Base-by-base conservation (phyloP, 2,113 vertebrate species). In the Rana temporaria region DNA sequence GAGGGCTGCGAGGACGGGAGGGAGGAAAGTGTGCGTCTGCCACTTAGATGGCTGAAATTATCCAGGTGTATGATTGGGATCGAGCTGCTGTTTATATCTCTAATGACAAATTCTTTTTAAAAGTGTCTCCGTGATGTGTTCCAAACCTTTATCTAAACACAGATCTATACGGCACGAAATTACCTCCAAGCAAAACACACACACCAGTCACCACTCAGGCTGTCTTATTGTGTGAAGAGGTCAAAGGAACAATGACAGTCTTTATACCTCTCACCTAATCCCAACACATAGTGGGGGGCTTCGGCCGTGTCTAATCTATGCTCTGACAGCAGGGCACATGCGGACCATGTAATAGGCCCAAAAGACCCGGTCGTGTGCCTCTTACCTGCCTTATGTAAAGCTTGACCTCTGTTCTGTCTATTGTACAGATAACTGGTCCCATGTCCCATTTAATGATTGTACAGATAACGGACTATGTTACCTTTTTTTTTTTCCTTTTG, bases 41-140 rank as follows among this genome's bases (percentile, higher is more conserved):
- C 79, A 82, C 65, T 82, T 65, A 73, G 69, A 73, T 66, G 79
- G 22, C 48, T 82, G 79, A 62, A 82, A 82, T 82, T 82, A 82
- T 66, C 79, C 79, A 73, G 79, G 69, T 82, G 69, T 73, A 82
- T 82, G 79, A 82, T 82, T 82, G 79, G 79, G 79, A 82, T 82
- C 79, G 79, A 73, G 69, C 70, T 26, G 79, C 69, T 82, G 79
- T 82, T 82, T 74, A 82, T 82, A 73, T 82, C 79, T 82, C 70
- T 82, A 82, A 82, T 82, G 79, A 82, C 79, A 82, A 82, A 82
- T 82, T 82, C 79, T 82, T 82, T 82, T 65, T 82, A 52, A 74
- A 81, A 82, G 79, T 82, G 69, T 82, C 69, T 65, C 42, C 11
- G 70, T 60, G 79, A 82, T 62, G 70, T 66, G 69, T 70, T 73